Evolutionary conservation across 2,113 vertebrate genomes (phyloP).

Genomic region (Hemicordylus capensis): DNA sequence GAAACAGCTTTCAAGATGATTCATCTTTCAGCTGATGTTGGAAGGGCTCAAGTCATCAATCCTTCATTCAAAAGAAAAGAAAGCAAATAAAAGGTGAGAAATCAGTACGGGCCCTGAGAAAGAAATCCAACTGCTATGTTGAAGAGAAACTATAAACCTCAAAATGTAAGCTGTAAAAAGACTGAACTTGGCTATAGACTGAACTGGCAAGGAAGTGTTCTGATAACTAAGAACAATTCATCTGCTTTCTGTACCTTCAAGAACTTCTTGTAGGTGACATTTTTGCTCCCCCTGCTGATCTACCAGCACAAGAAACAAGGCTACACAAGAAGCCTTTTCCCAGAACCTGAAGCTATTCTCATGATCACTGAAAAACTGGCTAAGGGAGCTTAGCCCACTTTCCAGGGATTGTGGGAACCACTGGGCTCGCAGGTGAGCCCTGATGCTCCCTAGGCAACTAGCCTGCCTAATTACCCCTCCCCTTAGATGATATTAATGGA

Average conservation of each 20-base stretch:
- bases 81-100: background rate
- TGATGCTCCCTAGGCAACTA: too few species aligned
- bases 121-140: constrained; percentile 4
- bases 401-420: too few species aligned
- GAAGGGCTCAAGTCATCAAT: background rate
- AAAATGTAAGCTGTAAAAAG: background rate
- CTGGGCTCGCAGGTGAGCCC: too few species aligned
- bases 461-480: too few species aligned
- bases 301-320: background rate
- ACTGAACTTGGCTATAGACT: background rate
- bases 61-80: background rate
- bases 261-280: background rate
- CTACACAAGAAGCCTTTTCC: background rate
- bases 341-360: too few species aligned
- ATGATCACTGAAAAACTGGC: too few species aligned
- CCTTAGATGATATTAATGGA: too few species aligned
- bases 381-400: too few species aligned
- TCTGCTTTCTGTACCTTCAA: background rate
- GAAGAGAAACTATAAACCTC: background rate
- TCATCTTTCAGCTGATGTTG: background rate
- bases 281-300: background rate
- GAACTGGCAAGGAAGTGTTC: rapidly evolving
- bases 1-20: constrained; percentile 14
- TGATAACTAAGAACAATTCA: background rate
- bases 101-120: background rate